Conservation (phyloP, 2,888 invertebrate genomes). For the Oxystoma pomonae region DNA sequence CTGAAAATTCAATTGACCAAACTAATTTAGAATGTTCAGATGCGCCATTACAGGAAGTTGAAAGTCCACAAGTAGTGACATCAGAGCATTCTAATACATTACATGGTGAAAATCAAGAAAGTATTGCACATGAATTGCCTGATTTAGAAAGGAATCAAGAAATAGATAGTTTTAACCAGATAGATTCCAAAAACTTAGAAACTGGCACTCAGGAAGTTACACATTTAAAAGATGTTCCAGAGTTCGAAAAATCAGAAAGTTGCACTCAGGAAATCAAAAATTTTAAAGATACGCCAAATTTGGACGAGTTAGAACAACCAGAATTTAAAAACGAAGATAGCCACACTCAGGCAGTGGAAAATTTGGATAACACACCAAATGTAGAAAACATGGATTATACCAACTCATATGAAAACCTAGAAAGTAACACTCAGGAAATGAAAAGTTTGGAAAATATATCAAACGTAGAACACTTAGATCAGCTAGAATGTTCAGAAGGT, state of each 20-base stretch:
- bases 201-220: background rate
- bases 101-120: too few relatives aligned
- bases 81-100: too few relatives aligned
- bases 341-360: background rate
- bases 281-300: too few relatives aligned
- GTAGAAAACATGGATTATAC: background rate
- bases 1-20: background rate
- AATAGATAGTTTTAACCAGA: background rate
- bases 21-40: background rate
- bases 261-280: background rate
- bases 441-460: background rate
- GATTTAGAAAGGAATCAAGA: background rate
- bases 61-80: too few relatives aligned
- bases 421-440: background rate
- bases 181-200: too few relatives aligned
- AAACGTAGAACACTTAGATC: too few relatives aligned
- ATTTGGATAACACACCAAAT: background rate
- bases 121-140: background rate
- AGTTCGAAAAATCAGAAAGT: too few relatives aligned
- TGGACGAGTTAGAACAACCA: too few relatives aligned
- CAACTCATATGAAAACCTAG: background rate
- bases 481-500: too few relatives aligned
- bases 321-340: too few relatives aligned
- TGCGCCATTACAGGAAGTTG: too few relatives aligned
- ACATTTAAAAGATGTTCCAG: too few relatives aligned